phyloP scores from a whole-genome alignment of 2,888 invertebrate species.

The Pollenia labialis region DNA sequence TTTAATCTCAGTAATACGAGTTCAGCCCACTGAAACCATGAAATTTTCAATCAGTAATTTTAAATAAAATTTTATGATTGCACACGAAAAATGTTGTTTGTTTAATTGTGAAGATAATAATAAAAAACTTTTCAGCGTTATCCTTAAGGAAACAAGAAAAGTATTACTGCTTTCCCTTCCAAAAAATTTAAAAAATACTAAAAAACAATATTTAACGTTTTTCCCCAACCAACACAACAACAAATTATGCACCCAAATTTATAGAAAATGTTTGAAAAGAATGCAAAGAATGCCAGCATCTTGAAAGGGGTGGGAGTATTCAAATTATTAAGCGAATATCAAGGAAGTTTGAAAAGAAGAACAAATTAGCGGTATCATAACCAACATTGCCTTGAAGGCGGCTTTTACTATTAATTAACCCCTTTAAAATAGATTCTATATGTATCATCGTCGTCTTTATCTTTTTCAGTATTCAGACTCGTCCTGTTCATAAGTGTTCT shows the following conservation, averaged over 20 bases:
- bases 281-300: slow-evolving; percentile 26
- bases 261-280: slow-evolving; percentile 13
- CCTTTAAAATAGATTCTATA: slow-evolving; percentile 73
- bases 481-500: slow-evolving; percentile 4
- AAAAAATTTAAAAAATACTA: slow-evolving; percentile 13
- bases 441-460: slow-evolving; percentile 28
- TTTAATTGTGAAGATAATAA: slow-evolving; percentile 51
- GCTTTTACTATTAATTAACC: slow-evolving; percentile 81
- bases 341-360: slow-evolving; percentile 40
- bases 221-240: slow-evolving; percentile 23
- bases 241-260: background rate
- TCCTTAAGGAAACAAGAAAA: slow-evolving; percentile 78
- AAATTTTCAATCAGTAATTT: slow-evolving; percentile 78
- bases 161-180: slow-evolving; percentile 59
- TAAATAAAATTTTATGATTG: slow-evolving; percentile 80
- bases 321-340: background rate
- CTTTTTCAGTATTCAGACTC: background rate
- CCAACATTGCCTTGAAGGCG: slow-evolving; percentile 64
- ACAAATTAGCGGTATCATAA: slow-evolving; percentile 71
- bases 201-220: slow-evolving; percentile 62
- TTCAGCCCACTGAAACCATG: slow-evolving; percentile 54
- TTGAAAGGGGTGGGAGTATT: background rate
- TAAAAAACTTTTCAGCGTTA: slow-evolving; percentile 76
- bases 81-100: slow-evolving; percentile 69
- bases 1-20: background rate